Evolutionary conservation across 1,140 invertebrate species (phyloP), one percentile per base, ranked within the genome.

Genomic region (Pogonognathellus flavescens): DNA sequence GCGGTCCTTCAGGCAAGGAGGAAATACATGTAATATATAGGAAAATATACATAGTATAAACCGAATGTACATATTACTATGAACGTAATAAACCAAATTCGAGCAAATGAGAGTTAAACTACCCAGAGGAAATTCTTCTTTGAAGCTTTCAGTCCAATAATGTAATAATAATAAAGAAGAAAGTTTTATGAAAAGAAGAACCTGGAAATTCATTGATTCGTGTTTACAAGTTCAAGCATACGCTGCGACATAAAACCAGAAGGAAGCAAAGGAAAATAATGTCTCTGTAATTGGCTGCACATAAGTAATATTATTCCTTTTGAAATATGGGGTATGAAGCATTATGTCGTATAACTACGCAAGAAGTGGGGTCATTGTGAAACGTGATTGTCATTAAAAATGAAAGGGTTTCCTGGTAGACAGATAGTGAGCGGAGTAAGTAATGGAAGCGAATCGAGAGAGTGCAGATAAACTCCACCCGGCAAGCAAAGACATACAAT

Each of bases 361-460:
- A 49, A 49, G 41, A 76, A 76, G 49, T 18, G 70, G 70, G 18
- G 70, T 50, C 70, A 76, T 76, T 76, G 70, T 41, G 70, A 76
- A 50, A 76, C 31, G 70, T 76, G 70, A 76, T 76, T 76, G 70
- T 76, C 25, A 76, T 76, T 76, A 76, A 76, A 76, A 76, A 76
- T 76, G 70, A 76, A 76, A 76, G 70, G n/a, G 70, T 76, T 76
- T 72, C 16, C 16, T 50, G 31, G 31, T 60, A 7, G 22, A 8
- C n/a, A n/a, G 59, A 60, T 60, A 60, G 59, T 11, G 6, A 66
- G 22, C 1, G 10, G 49, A 76, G 70, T 50, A 76, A 76, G 70
- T 49, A 31, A 41, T 25, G 11, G 10, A 70, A 14, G 62, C 18
- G 62, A 25, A 70, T 22, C 22, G n/a, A 60, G 8, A 20, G 59